These are phyloP conservation scores for Carcina quercana DNA, from an alignment of 2,888 invertebrate species.

Conservation along the genomic window DNA sequence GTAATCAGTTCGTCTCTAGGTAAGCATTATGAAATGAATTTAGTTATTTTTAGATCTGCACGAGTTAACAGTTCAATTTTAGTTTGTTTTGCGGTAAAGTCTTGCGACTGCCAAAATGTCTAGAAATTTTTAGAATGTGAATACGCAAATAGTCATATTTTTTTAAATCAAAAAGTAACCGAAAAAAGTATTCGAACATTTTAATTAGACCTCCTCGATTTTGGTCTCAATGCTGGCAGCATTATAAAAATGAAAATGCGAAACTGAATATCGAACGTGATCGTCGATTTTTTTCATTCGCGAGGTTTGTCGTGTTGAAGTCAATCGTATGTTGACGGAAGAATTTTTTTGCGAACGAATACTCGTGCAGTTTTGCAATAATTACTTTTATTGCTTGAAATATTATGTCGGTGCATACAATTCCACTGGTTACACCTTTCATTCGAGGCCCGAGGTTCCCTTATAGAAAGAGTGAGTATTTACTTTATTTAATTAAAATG, in stretches of 20 bases:
- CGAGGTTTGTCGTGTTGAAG: conserved; percentile 31
- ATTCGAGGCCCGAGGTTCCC: conserved; percentile 69
- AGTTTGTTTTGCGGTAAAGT: too few species aligned
- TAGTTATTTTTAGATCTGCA: neutral
- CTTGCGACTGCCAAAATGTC: neutral
- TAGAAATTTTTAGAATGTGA: neutral
- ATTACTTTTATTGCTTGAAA: conserved; percentile 21
- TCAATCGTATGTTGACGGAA: conserved; percentile 33
- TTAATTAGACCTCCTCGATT: too few species aligned
- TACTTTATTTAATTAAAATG: conserved; percentile 12
- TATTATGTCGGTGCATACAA: conserved; percentile 69
- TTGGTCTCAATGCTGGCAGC: too few species aligned
- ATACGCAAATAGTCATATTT: too few species aligned
- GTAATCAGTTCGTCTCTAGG: neutral
- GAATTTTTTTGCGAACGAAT: conserved; percentile 23
- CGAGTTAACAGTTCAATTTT: neutral
- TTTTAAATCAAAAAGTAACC: too few species aligned
- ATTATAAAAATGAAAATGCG: conserved; percentile 3
- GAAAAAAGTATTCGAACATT: too few species aligned
- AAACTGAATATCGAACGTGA: conserved; percentile 45
- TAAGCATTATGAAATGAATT: neutral
- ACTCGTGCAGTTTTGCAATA: conserved; percentile 21
- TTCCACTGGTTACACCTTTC: conserved; percentile 63
- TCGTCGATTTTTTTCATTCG: conserved; percentile 56
- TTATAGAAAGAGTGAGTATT: conserved; percentile 65